Conservation (phyloP, 2,797 vertebrate genomes). For the Malacoctenus gilli region DNA sequence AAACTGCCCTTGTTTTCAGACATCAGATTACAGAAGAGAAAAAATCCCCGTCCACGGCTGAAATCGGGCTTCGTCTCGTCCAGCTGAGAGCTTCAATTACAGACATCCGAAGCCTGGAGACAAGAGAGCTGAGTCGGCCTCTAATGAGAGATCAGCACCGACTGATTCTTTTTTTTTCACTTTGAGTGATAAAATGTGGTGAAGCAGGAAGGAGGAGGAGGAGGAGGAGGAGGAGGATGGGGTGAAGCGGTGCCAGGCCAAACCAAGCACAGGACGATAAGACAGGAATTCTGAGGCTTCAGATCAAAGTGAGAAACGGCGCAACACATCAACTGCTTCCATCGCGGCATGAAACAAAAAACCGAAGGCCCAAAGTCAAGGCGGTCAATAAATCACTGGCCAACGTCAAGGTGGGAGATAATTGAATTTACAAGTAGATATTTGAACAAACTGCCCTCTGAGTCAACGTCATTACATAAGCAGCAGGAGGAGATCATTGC, state of each 20-base stretch:
- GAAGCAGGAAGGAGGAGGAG: slow-evolving; percentile 52
- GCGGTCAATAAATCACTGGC: too few relatives aligned
- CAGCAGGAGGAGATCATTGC: background rate
- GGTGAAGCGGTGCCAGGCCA: slow-evolving; percentile 34
- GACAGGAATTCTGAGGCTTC: slow-evolving; percentile 54
- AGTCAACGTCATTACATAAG: background rate
- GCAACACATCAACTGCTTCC: slow-evolving; percentile 20
- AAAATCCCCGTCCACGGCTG: slow-evolving; percentile 44
- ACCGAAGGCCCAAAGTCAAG: too few relatives aligned
- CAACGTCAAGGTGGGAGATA: too few relatives aligned
- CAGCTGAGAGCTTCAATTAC: slow-evolving; percentile 39
- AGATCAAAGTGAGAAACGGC: slow-evolving; percentile 41
- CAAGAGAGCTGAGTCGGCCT: background rate
- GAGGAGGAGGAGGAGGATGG: slow-evolving; percentile 58
- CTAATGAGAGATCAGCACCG: slow-evolving; percentile 24
- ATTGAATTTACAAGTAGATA: too few relatives aligned
- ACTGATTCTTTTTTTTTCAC: slow-evolving; percentile 25
- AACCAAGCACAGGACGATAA: slow-evolving; percentile 58
- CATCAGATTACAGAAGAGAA: slow-evolving; percentile 57
- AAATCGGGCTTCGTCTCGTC: slow-evolving; percentile 63
- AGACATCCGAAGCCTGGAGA: slow-evolving; percentile 20
- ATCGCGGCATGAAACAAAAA: slow-evolving; percentile 20
- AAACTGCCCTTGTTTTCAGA: slow-evolving; percentile 70
- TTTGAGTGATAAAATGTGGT: slow-evolving; percentile 34
- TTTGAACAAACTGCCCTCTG: background rate